Conservation (phyloP, 2,797 vertebrate genomes). For the Sebastes diaconus region DNA sequence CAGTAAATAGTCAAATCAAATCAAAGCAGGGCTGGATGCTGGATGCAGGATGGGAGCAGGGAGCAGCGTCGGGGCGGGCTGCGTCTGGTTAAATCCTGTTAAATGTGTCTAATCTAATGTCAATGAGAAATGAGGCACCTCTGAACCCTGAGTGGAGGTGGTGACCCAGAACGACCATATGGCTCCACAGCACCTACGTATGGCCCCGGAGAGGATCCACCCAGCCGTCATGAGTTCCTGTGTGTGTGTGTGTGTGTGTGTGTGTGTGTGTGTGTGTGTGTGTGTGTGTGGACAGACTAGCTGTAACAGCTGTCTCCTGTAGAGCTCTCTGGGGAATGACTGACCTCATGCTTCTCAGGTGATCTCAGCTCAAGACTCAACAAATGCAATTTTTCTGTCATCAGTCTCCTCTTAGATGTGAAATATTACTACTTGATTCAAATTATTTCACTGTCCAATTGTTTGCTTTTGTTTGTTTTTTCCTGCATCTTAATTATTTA, state of each 20-base stretch:
- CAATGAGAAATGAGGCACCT: constrained; percentile 61
- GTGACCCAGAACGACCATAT: constrained; percentile 69
- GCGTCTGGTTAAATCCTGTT: constrained; percentile 45
- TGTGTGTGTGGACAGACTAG: constrained; percentile 17
- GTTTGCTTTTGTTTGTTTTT: not conserved
- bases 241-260: constrained; percentile 4
- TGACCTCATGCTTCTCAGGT: constrained; percentile 63
- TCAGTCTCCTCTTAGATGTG: not conserved
- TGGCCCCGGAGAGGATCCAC: constrained; percentile 39
- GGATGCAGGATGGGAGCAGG: not conserved
- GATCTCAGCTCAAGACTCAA: constrained; percentile 14
- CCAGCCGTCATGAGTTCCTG: constrained; percentile 15
- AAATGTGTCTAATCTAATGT: constrained; percentile 67
- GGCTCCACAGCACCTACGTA: constrained; percentile 47
- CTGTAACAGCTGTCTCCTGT: constrained; percentile 65
- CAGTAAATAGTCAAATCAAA: constrained; percentile 35
- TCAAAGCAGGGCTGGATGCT: constrained; percentile 6
- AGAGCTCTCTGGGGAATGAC: constrained; percentile 41
- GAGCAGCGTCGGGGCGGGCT: constrained; percentile 5
- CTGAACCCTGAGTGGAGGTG: constrained; percentile 61
- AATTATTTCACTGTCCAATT: not conserved
- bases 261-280: not conserved
- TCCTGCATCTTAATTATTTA: not conserved
- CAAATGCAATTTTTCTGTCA: not conserved
- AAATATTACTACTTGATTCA: not conserved